These are phyloP conservation scores for Epinephelus awoara DNA, from an alignment of 2,797 vertebrate genomes.

Conservation along the genomic window DNA sequence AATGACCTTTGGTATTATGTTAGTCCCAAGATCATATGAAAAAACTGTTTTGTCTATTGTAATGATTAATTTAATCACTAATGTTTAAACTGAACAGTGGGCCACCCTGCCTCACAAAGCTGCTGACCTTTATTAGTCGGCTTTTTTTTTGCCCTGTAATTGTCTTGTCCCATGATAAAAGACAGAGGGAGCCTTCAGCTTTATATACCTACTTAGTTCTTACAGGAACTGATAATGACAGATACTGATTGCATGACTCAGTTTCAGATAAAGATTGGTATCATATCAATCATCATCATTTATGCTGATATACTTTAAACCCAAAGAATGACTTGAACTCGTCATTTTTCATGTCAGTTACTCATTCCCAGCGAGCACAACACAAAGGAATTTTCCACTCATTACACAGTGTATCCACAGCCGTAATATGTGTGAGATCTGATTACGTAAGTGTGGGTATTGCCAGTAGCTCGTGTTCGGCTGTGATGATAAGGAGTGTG, in stretches of 20 bases:
- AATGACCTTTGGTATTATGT: not conserved
- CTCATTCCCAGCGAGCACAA: constrained; percentile 37
- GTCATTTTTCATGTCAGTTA: not conserved
- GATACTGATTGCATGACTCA: not conserved
- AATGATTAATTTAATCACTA: not conserved
- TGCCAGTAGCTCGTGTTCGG: not conserved
- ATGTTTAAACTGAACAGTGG: not conserved
- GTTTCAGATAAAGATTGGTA: not conserved
- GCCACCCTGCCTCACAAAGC: not conserved
- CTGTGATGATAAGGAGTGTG: constrained; percentile 1
- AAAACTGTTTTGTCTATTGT: not conserved
- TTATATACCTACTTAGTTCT: not conserved
- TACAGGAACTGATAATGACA: constrained; percentile 25
- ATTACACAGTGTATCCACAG: not conserved
- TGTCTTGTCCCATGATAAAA: not conserved
- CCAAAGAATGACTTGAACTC: not conserved
- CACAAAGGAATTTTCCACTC: not conserved
- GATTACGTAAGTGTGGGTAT: constrained; percentile 28
- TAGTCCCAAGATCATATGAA: not conserved
- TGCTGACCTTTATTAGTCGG: not conserved
- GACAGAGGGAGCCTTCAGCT: not conserved
- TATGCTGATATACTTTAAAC: not conserved
- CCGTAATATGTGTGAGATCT: not conserved
- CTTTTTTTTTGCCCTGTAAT: not conserved
- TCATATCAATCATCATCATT: constrained; percentile 9